phyloP scores from a whole-genome alignment of 2,113 vertebrate species.

The Indicator maculatus region DNA sequence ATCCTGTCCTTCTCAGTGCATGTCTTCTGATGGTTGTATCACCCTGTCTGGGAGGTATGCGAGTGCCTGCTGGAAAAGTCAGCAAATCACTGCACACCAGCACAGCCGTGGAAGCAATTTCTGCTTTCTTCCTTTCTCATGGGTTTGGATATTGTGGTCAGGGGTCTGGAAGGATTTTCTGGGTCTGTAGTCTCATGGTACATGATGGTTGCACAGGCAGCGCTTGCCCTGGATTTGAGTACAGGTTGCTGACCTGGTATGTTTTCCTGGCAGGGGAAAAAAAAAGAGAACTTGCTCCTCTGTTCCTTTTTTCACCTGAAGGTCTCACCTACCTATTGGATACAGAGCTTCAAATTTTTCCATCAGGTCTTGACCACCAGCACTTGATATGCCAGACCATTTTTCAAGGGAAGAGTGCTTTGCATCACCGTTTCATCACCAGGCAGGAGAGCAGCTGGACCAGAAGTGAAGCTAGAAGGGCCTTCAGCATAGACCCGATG shows the following conservation, averaged over 20 bases:
- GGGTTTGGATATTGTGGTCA: not conserved
- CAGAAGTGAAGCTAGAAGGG: not conserved
- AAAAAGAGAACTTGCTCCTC: not conserved
- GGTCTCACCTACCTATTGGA: not conserved
- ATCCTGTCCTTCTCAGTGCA: not conserved
- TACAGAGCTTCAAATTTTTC: not conserved
- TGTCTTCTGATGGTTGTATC: not conserved
- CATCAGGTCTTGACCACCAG: not conserved
- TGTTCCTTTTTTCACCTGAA: not conserved
- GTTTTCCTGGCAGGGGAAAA: not conserved
- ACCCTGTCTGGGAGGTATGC: not conserved
- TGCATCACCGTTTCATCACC: not conserved
- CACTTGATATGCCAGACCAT: fast-evolving
- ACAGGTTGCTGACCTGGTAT: not conserved
- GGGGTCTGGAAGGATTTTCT: not conserved
- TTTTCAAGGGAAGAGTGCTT: not conserved
- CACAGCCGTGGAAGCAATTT: not conserved
- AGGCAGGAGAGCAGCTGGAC: not conserved
- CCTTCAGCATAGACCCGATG: not conserved
- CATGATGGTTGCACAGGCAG: not conserved
- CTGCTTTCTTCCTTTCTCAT: not conserved
- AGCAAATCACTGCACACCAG: constrained; percentile 31
- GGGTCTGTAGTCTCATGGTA: not conserved
- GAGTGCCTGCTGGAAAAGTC: not conserved
- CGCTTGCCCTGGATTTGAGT: not conserved